Base-by-base conservation (phyloP, 2,113 vertebrate genomes). In the Daubentonia madagascariensis region DNA sequence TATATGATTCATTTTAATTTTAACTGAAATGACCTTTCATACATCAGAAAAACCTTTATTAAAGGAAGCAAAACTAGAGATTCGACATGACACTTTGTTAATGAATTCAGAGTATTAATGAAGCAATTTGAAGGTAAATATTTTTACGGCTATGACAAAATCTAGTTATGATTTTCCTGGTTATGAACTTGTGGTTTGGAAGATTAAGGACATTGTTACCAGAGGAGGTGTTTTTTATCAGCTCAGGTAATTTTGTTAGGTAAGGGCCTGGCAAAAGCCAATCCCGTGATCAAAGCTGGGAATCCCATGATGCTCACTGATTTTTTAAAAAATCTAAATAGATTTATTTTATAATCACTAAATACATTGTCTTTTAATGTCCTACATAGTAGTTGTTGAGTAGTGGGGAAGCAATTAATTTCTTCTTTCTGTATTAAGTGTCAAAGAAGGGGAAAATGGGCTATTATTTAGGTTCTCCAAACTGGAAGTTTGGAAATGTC, bases 91-190 rank as follows among this genome's bases (percentile, higher is more conserved):
- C 12, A 50, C 6, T 61, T 84, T 90, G 17, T 54, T 94, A 45
- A 61, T 85, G 2, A 96, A 92, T 96, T 90, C 35, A 89, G 52
- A 92, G 7, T 23, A 70, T 54, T 72, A 76, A 78, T 63, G 52
- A 92, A 93, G 25, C 5, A 48, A 88, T 86, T 86, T 37, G 16
- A 54, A 28, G 6, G 5, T 92, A 97, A 91, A 83, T 92, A 85
- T 91, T 80, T 96, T 96, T 89, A 59, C 95, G 32, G 30, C 30
- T 95, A 84, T 94, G 67, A 70, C 85, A 93, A 88, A 89, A 72
- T 86, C 23, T 84, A 7, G 8, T 85, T 95, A 81, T 89, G 9
- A 85, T 85, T 92, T 96, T 93, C 94, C 70, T 68, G 30, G 45
- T 90, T 88, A 54, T 81, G 11, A 57, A 32, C 25, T 72, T 59